These are phyloP conservation scores for Hypomesus transpacificus DNA, from an alignment of 2,113 vertebrate species.

Conservation along the genomic window DNA sequence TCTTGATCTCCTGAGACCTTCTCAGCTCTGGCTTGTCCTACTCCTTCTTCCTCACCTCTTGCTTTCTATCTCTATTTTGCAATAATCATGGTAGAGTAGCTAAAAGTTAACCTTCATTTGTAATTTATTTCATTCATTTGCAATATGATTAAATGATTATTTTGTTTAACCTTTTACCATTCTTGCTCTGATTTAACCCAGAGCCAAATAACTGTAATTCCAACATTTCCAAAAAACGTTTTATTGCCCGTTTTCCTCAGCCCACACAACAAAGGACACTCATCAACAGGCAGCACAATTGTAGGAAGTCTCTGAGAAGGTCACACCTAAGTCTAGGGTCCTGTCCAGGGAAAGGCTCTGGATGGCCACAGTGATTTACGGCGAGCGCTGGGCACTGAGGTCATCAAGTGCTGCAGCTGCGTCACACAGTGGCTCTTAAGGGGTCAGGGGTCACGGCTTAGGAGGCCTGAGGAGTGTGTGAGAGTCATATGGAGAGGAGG, in stretches of 20 bases:
- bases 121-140: no score
- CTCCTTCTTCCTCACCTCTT: no score
- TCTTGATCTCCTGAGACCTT: no score
- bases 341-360: conserved; percentile 28
- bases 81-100: no score
- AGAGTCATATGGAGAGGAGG: conserved; percentile 29
- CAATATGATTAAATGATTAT: no score
- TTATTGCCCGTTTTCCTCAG: conserved; percentile 7
- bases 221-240: conserved; percentile 10
- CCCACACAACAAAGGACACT: conserved; percentile 2
- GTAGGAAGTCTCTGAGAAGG: conserved; percentile 47
- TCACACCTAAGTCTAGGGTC: not conserved
- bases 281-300: conserved; percentile 47
- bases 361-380: conserved; percentile 38
- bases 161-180: no score
- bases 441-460: conserved; percentile 10
- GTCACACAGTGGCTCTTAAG: conserved; percentile 44
- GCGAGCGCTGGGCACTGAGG: conserved; percentile 33
- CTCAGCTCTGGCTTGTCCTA: no score
- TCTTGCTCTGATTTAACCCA: no score
- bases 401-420: conserved; percentile 33
- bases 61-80: no score
- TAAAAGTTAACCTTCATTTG: no score
- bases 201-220: no score
- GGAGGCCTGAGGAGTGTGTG: no score